These are phyloP conservation scores for Musca domestica DNA, from an alignment of 1,140 invertebrate genomes.

Conservation along the genomic window DNA sequence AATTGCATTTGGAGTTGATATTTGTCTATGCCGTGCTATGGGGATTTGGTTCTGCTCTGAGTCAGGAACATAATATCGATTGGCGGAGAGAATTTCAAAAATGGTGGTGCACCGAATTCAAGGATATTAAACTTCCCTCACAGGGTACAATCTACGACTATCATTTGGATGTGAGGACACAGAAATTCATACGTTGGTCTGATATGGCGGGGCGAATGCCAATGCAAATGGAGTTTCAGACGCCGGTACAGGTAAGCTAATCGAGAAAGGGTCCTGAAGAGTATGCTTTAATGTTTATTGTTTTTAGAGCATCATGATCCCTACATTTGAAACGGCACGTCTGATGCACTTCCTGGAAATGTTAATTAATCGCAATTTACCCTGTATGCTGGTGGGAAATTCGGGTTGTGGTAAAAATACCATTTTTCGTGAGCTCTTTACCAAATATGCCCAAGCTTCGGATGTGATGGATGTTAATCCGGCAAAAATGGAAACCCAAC, in stretches of 20 bases:
- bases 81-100: constrained; percentile 87
- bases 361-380: constrained; percentile 74
- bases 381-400: constrained; percentile 87
- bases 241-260: constrained; percentile 63
- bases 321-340: constrained; percentile 85
- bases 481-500: constrained; percentile 10
- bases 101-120: constrained; percentile 83
- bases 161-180: constrained; percentile 81
- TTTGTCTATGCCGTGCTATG: constrained; percentile 90
- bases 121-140: constrained; percentile 84
- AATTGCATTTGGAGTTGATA: constrained; percentile 69
- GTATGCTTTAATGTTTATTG: background rate
- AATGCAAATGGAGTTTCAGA: constrained; percentile 73
- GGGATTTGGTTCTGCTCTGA: constrained; percentile 89
- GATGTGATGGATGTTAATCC: constrained; percentile 25
- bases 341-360: constrained; percentile 88
- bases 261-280: background rate
- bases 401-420: constrained; percentile 88
- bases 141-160: constrained; percentile 85
- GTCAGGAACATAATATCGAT: constrained; percentile 85
- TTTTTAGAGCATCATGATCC: constrained; percentile 75
- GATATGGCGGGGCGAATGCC: constrained; percentile 72
- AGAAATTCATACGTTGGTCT: constrained; percentile 84
- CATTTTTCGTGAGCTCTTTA: constrained; percentile 80
- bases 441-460: constrained; percentile 54